Evolutionary conservation across 1,140 invertebrate species (phyloP), one percentile per base, ranked within the genome.

Genomic region (Temnothorax longispinosus): DNA sequence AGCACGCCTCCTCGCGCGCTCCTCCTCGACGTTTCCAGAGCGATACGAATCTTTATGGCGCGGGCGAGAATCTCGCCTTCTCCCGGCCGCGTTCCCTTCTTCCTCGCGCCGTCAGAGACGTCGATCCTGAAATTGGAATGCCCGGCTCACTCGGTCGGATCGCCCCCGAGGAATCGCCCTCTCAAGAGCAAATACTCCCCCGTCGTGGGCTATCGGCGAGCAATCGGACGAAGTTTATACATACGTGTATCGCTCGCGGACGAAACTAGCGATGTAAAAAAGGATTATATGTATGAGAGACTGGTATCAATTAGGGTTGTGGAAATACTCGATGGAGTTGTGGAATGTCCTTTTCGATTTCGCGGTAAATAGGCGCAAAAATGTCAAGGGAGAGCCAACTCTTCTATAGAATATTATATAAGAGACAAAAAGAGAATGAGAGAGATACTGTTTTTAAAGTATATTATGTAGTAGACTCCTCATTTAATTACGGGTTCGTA

Each of bases 41-140:
- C 90, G 90, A 91, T 91, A 91, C 75, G 75, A 89, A 91, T 91
- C 90, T 91, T 91, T 91, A 91, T 91, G 75, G 89, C 89, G 27
- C 27, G 27, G 56, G 85, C 32, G 82, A 90, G 88, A 90, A 88
- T 88, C 88, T 90, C 86, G 78, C 88, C 89, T 65, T 82, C 52
- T 78, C 86, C 58, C n/a, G 58, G 88, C 35, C 65, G 80, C 64
- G 13, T 41, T 74, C 74, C 38, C 44, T 74, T 44, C 69, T 67
- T 89, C 38, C 60, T 69, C 52, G 21, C 32, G 76, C 65, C 62
- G 80, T 27, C 41, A 60, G 80, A 80, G 13, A 84, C 69, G 80
- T 84, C 69, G 54, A 74, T 74, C 32, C 54, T 74, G 80, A 80
- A 88, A 89, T 88, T 86, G 60, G 67, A 76, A 88, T 78, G 67